Evolutionary conservation across 1,140 invertebrate species (phyloP).

Genomic region (Himalopsyche phryganea): DNA sequence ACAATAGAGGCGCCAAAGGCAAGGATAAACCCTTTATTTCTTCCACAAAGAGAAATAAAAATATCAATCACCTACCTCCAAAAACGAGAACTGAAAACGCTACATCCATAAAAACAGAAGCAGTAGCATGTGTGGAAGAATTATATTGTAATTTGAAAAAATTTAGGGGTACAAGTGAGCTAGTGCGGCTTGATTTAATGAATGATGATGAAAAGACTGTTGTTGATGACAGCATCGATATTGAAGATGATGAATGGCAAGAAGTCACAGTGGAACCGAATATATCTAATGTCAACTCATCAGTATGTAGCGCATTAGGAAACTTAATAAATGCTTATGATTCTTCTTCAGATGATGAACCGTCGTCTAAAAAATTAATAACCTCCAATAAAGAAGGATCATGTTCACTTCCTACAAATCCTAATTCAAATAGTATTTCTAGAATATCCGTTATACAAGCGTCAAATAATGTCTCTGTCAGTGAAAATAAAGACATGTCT

Average conservation of each 20-base stretch:
- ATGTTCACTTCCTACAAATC: conserved; percentile 9
- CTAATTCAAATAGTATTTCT: background rate
- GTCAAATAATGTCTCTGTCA: conserved; percentile 4
- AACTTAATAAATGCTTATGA: conserved; percentile 54
- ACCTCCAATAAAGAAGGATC: conserved; percentile 20
- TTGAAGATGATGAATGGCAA: conserved; percentile 39
- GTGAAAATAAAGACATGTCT: conserved; percentile 30
- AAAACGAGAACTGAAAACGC: background rate
- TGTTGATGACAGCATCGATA: conserved; percentile 30
- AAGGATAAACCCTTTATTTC: background rate
- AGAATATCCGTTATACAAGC: background rate
- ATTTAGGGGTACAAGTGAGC: conserved; percentile 41
- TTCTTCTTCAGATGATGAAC: conserved; percentile 48
- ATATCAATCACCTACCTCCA: background rate
- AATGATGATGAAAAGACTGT: conserved; percentile 4
- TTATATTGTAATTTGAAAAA: conserved; percentile 43
- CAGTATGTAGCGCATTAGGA: conserved; percentile 51
- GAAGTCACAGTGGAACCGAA: conserved; percentile 20
- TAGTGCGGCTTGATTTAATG: conserved; percentile 29
- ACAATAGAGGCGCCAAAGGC: conserved; percentile 1
- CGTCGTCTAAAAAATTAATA: conserved; percentile 21
- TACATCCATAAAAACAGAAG: conserved; percentile 33
- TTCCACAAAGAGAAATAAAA: background rate
- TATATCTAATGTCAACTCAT: conserved; percentile 25
- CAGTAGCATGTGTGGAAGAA: conserved; percentile 30